phyloP scores from a whole-genome alignment of 2,888 invertebrate species.

The Melolontha melolontha region DNA sequence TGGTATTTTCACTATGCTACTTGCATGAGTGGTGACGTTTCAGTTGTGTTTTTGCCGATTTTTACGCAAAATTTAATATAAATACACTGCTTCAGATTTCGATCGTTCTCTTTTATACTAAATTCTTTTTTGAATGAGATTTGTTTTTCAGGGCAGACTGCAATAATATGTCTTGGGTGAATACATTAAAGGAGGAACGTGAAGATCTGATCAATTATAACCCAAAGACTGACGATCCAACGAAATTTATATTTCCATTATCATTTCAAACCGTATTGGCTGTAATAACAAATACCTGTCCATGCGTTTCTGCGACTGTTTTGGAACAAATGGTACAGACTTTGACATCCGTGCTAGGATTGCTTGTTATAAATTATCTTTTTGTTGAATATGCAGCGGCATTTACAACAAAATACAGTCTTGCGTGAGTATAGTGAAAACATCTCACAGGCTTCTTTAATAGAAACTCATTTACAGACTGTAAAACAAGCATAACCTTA shows the following conservation, averaged over 20 bases:
- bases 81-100: too few species aligned
- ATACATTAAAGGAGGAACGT: background rate
- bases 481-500: too few species aligned
- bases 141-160: constrained; percentile 28
- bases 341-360: constrained; percentile 14
- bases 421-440: constrained; percentile 27
- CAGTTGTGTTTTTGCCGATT: too few species aligned
- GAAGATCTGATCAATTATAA: background rate
- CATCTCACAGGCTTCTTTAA: too few species aligned
- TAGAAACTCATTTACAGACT: too few species aligned
- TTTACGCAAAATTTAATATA: too few species aligned
- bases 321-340: background rate
- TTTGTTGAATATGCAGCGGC: constrained; percentile 33
- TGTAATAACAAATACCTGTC: constrained; percentile 28
- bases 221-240: background rate
- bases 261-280: constrained; percentile 23
- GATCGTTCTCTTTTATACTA: too few species aligned
- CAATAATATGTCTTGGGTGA: constrained; percentile 24
- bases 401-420: constrained; percentile 17
- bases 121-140: too few species aligned
- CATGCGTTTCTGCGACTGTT: constrained; percentile 8
- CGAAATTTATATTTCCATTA: background rate
- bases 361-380: constrained; percentile 19
- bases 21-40: too few species aligned
- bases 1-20: too few species aligned